Evolutionary conservation across 92 coral and sea anemone species (phyloP).

Genomic region (Umimayanthus chanpuru): DNA sequence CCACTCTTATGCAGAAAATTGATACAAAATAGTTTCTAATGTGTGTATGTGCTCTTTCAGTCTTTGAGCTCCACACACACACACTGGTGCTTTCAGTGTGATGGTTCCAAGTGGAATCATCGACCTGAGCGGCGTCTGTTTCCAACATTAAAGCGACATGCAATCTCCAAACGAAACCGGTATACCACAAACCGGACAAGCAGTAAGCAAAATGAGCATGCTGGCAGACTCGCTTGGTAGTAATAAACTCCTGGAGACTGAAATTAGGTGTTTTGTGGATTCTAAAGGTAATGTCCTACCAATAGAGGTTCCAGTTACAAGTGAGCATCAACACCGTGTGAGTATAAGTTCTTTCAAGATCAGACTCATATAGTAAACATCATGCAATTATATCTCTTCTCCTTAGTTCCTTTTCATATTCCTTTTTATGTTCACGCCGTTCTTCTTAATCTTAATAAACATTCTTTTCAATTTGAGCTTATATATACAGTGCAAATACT

Average conservation of each 20-base stretch:
- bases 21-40: neutral
- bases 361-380: conserved; percentile 17
- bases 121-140: neutral
- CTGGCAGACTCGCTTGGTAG: neutral
- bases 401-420: no score
- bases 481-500: no score
- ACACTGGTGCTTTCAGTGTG: neutral
- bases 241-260: neutral
- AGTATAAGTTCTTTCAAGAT: conserved; percentile 4
- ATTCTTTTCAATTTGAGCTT: no score
- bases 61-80: neutral
- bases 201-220: neutral
- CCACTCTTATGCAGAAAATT: neutral
- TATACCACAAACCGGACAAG: neutral
- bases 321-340: conserved; percentile 4
- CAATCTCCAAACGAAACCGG: neutral
- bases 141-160: neutral
- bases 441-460: no score
- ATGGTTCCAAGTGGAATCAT: neutral
- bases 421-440: no score
- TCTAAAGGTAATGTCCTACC: conserved; percentile 28
- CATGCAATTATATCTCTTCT: neutral
- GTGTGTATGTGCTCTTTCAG: neutral
- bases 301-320: conserved; percentile 12
- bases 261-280: conserved; percentile 35